Evolutionary conservation across 2,113 vertebrate genomes (phyloP).

Genomic region (Elaphurus davidianus): DNA sequence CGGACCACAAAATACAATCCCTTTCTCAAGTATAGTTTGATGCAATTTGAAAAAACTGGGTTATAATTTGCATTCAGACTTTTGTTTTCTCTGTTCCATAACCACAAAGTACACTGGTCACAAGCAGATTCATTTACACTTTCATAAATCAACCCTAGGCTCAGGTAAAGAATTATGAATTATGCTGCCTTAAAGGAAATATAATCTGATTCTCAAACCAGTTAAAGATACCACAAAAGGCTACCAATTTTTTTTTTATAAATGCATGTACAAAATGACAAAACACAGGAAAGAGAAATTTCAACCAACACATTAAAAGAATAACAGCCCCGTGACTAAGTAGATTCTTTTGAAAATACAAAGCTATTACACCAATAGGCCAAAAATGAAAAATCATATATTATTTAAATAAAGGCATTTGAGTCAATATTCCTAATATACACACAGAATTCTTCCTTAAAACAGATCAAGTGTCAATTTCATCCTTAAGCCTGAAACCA

Average conservation of each 20-base stretch:
- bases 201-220: not conserved
- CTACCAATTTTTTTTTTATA: not conserved
- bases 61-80: slow-evolving; percentile 15
- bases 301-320: slow-evolving; percentile 9
- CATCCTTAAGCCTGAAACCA: not conserved
- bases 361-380: not conserved
- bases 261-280: not conserved
- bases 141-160: not conserved
- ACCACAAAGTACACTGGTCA: not conserved
- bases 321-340: not conserved
- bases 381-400: not conserved
- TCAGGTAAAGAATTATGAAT: not conserved
- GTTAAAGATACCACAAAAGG: not conserved
- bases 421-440: not conserved
- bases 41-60: not conserved
- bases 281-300: slow-evolving; percentile 45
- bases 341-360: not conserved
- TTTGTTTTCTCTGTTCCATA: not conserved
- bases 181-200: not conserved
- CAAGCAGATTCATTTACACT: not conserved
- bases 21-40: not conserved
- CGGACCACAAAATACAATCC: not conserved
- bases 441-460: not conserved
- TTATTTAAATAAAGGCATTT: not conserved
- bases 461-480: not conserved